phyloP scores from a whole-genome alignment of 2,888 invertebrate species.

The Sepioteuthis lessoniana region DNA sequence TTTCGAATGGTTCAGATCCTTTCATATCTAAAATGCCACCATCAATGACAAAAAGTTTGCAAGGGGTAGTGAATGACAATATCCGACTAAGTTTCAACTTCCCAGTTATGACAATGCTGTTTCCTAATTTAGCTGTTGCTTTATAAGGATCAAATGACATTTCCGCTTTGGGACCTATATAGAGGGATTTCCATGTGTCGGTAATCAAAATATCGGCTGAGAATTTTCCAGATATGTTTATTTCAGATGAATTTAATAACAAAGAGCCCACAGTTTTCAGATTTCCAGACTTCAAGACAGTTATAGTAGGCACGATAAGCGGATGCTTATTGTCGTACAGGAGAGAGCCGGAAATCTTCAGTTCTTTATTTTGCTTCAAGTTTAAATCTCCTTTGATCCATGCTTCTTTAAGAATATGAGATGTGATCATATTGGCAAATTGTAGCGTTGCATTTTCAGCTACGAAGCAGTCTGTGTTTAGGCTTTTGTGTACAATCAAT shows the following conservation, averaged over 20 bases:
- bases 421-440: conserved; percentile 49
- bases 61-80: conserved; percentile 56
- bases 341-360: not conserved
- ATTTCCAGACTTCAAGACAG: conserved; percentile 50
- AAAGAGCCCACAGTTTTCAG: conserved; percentile 45
- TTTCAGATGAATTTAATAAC: conserved; percentile 14
- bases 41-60: conserved; percentile 55
- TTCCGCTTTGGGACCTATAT: conserved; percentile 53
- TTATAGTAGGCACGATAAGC: conserved; percentile 51
- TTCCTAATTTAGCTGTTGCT: conserved; percentile 56
- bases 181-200: conserved; percentile 50
- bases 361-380: not conserved
- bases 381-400: conserved; percentile 52
- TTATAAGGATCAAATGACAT: conserved; percentile 55
- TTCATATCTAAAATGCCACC: conserved; percentile 56
- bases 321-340: conserved; percentile 50
- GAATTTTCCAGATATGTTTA: conserved; percentile 55
- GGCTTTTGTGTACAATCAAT: conserved; percentile 50
- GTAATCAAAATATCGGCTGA: conserved; percentile 49
- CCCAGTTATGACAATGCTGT: conserved; percentile 55
- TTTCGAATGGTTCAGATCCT: conserved; percentile 52
- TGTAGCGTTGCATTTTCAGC: conserved; percentile 51
- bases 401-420: conserved; percentile 51
- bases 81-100: conserved; percentile 54
- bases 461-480: conserved; percentile 53